Evolutionary conservation across 2,888 invertebrate species (phyloP).

Genomic region (Choristoneura rosaceana): DNA sequence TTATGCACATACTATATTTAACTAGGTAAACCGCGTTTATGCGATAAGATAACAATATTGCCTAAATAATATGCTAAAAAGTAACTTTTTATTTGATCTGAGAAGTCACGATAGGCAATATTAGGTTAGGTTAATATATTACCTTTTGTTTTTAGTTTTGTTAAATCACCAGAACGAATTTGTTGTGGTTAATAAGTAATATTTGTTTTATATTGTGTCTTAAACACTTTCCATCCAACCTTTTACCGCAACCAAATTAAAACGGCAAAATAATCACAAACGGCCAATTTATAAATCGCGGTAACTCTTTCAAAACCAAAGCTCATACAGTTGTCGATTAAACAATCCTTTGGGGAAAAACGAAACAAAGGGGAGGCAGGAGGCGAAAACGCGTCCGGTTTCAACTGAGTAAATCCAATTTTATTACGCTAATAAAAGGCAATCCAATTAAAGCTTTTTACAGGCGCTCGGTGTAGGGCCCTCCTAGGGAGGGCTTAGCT

Average conservation of each 20-base stretch:
- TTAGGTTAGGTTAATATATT: too few relatives aligned
- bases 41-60: too few relatives aligned
- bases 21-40: too few relatives aligned
- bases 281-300: constrained; percentile 7
- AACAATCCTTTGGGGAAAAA: constrained; percentile 64
- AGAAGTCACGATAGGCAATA: too few relatives aligned
- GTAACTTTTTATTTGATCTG: too few relatives aligned
- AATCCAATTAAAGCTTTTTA: constrained; percentile 82
- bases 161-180: too few relatives aligned
- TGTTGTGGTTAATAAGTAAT: too few relatives aligned
- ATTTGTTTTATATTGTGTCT: neutral
- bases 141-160: too few relatives aligned
- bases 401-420: constrained; percentile 76
- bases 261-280: neutral
- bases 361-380: constrained; percentile 63
- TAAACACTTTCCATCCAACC: neutral
- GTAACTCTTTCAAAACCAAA: constrained; percentile 7
- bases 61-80: too few relatives aligned
- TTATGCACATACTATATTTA: too few relatives aligned
- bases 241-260: neutral
- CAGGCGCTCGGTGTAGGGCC: constrained; percentile 62
- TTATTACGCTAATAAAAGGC: constrained; percentile 83
- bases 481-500: constrained; percentile 65
- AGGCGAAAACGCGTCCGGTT: constrained; percentile 58
- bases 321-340: constrained; percentile 47